Conservation (phyloP, 2,888 invertebrate species). For the Sclerodermus sp. region DNA sequence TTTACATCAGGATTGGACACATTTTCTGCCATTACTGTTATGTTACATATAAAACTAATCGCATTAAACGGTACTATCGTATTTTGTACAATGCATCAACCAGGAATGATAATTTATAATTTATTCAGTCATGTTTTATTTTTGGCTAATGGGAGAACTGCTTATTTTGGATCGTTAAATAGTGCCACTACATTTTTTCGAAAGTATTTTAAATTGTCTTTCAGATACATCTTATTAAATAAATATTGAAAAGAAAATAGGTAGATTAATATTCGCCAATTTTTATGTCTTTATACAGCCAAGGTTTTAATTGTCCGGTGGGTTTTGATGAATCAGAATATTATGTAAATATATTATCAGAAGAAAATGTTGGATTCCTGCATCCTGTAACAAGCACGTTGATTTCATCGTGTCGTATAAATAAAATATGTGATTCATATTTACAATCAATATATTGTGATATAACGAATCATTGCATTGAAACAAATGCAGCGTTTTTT, state of each 20-base stretch:
- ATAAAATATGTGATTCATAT: not conserved
- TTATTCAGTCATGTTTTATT: conserved; percentile 59
- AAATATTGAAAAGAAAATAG: not conserved
- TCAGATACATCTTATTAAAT: not conserved
- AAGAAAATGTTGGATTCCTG: conserved; percentile 1
- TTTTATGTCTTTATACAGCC: too few species aligned
- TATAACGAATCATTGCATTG: too few species aligned
- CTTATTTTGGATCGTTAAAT: conserved; percentile 44
- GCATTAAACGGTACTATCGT: conserved; percentile 57
- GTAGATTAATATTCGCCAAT: conserved; percentile 1
- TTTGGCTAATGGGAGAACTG: conserved; percentile 60
- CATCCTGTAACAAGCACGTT: not conserved
- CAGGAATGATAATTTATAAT: conserved; percentile 60
- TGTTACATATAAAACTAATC: conserved; percentile 52
- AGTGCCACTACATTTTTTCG: conserved; percentile 31
- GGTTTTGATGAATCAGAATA: conserved; percentile 62
- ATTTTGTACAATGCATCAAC: conserved; percentile 64
- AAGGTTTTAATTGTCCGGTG: conserved; percentile 49
- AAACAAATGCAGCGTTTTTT: too few species aligned
- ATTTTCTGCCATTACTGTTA: conserved; percentile 62
- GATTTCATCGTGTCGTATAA: not conserved
- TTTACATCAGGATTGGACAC: conserved; percentile 65
- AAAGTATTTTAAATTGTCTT: conserved; percentile 22
- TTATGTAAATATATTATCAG: conserved; percentile 60
- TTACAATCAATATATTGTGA: conserved; percentile 11